Percentiles rank a stretch among this genome's conserved stretches.
Conservation (phyloP, 2,797 vertebrate species). For the Urophycis tenuis region DNA sequence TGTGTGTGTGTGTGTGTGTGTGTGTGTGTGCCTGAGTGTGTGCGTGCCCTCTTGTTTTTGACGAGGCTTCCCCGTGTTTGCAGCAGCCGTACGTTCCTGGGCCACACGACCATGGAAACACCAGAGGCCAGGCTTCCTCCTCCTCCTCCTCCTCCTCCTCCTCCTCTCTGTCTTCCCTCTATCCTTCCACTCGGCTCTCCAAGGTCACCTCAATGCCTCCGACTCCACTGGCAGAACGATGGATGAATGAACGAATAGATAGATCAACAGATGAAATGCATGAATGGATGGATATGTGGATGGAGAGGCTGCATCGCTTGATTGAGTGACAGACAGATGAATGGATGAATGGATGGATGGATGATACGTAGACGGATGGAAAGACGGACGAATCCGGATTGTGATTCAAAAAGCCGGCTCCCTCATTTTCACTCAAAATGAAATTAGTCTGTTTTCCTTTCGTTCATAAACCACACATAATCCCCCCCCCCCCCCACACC, state of each 20-base stretch:
- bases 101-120: slow-evolving; percentile 76
- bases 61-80: slow-evolving; percentile 80
- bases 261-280: neutral
- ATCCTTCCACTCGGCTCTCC: slow-evolving; percentile 49
- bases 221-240: slow-evolving; percentile 27
- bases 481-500: neutral
- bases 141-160: slow-evolving; percentile 8
- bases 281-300: neutral
- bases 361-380: neutral
- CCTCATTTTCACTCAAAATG: neutral
- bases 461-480: neutral
- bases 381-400: neutral
- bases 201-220: slow-evolving; percentile 37
- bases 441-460: neutral
- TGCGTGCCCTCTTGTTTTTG: slow-evolving; percentile 72
- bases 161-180: slow-evolving; percentile 31
- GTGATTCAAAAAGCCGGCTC: neutral
- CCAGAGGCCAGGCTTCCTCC: slow-evolving; percentile 58
- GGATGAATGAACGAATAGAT: slow-evolving; percentile 11
- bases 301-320: too few relatives aligned
- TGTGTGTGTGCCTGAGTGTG: slow-evolving; percentile 41
- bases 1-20: neutral
- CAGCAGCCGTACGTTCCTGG: slow-evolving; percentile 74
- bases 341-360: neutral
- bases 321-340: neutral